Base-by-base conservation (phyloP, 2,797 vertebrate genomes). In the Harpagifer antarcticus region DNA sequence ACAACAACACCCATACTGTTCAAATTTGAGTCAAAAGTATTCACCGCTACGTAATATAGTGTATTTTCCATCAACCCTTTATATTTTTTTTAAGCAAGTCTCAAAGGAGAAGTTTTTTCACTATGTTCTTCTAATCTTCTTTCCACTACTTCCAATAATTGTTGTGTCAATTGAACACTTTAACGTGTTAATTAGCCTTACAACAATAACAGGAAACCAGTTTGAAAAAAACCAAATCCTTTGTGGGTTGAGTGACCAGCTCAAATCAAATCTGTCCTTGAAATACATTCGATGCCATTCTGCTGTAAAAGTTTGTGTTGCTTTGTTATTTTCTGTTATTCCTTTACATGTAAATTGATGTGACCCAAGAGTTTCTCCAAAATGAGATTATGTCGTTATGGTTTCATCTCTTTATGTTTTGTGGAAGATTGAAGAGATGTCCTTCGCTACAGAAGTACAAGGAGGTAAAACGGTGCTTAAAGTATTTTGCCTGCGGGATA, bases 401-500 rank as follows among this genome's bases (percentile, higher is more conserved):
- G 6, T 42, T 56, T 48, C 16, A 62, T 48, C 6, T 54, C 48
- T 74, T 57, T 13, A 40, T 76, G 27, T 58, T 61, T 48, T n/a
- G 23, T 64, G 9, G 53, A 58, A 54, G 43, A 31, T 56, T 81
- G 45, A 64, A 73, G 53, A 50, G 68, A 76, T 59, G 63, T 63
- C 42, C 40, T 43, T 56, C 1, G 1, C 33, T 20, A 23, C 56
- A 79, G 15, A 50, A 8, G 33, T 17, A 56, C 9, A 17, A 48
- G 9, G 6, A 13, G 33, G 11, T 63, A 31, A 63, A 76, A 45
- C 20, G 19, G 33, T 42, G 0, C 47, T 76, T 31, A 9, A 15
- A 33, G 44, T 54, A 58, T 72, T 80, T 74, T 78, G 45, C 69
- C 78, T 77, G 63, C 68, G 68, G 60, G 69, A 57, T 71, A 70